These are phyloP conservation scores for Andrena bicolor DNA, from an alignment of 2,888 invertebrate species.

Conservation along the genomic window DNA sequence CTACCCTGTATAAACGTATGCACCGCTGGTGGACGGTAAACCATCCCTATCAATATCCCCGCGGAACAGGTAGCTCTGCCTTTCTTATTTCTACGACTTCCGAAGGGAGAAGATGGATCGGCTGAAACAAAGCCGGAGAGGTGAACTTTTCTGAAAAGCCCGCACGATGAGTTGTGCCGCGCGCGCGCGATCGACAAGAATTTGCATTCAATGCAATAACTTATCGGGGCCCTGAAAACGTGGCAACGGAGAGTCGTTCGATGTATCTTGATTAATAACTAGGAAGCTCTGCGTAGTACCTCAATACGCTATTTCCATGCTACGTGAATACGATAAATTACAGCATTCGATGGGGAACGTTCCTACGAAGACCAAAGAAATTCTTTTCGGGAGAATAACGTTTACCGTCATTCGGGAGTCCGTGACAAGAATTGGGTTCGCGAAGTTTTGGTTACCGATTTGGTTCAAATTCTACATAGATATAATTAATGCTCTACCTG, in stretches of 20 bases:
- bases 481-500: background rate
- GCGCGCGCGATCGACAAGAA: slow-evolving; percentile 61
- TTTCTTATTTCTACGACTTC: slow-evolving; percentile 24
- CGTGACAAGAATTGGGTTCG: background rate
- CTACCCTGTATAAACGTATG: slow-evolving; percentile 14
- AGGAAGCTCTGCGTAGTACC: slow-evolving; percentile 72
- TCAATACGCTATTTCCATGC: slow-evolving; percentile 69
- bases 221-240: slow-evolving; percentile 70
- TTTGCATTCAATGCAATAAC: slow-evolving; percentile 80
- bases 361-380: slow-evolving; percentile 19
- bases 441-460: no score
- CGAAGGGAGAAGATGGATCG: slow-evolving; percentile 42
- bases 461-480: no score
- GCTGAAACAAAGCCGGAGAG: slow-evolving; percentile 39
- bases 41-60: slow-evolving; percentile 41
- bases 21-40: slow-evolving; percentile 24
- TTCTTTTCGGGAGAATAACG: slow-evolving; percentile 21
- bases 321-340: slow-evolving; percentile 69
- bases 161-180: slow-evolving; percentile 32
- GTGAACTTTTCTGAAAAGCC: slow-evolving; percentile 49
- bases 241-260: slow-evolving; percentile 62
- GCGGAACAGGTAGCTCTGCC: slow-evolving; percentile 42
- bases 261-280: slow-evolving; percentile 79
- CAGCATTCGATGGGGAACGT: slow-evolving; percentile 29
- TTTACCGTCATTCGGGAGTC: slow-evolving; percentile 23